These are phyloP conservation scores for Tragelaphus oryx DNA, from an alignment of 2,797 vertebrate species.

Conservation along the genomic window DNA sequence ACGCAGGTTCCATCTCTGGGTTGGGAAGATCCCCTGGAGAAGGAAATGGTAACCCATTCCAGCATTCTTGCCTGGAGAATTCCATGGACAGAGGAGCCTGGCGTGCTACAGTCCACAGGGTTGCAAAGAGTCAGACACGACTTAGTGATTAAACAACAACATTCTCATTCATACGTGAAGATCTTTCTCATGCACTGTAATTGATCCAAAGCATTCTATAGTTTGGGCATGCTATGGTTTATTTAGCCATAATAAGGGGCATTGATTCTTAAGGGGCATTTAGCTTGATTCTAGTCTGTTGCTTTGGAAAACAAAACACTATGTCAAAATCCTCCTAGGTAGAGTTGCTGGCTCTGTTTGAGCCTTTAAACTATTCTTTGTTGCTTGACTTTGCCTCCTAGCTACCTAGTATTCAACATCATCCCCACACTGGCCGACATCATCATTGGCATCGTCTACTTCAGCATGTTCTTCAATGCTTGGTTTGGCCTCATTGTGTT, in stretches of 20 bases:
- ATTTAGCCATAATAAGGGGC: neutral
- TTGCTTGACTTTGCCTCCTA: conserved; percentile 62
- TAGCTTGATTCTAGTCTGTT: neutral
- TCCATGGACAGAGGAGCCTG: neutral
- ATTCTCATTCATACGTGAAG: neutral
- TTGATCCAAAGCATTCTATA: neutral
- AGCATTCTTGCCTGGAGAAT: neutral
- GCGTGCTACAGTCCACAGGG: neutral
- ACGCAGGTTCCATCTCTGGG: neutral
- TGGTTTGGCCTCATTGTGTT: conserved; percentile 98
- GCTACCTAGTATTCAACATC: conserved; percentile 98
- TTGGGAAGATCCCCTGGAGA: neutral
- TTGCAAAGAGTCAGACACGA: neutral
- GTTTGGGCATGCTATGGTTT: neutral
- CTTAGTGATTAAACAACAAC: neutral
- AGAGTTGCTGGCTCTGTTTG: rapidly evolving
- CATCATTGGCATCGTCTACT: conserved; percentile 93
- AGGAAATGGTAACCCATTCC: neutral
- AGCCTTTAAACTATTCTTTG: neutral
- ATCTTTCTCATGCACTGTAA: neutral
- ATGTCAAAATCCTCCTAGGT: neutral
- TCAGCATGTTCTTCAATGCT: conserved; percentile 92
- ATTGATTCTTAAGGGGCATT: neutral
- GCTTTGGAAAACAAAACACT: neutral
- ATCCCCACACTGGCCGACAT: conserved; percentile 94